These are phyloP conservation scores for Nothocercus julius DNA, from an alignment of 2,113 vertebrate species.

Conservation along the genomic window DNA sequence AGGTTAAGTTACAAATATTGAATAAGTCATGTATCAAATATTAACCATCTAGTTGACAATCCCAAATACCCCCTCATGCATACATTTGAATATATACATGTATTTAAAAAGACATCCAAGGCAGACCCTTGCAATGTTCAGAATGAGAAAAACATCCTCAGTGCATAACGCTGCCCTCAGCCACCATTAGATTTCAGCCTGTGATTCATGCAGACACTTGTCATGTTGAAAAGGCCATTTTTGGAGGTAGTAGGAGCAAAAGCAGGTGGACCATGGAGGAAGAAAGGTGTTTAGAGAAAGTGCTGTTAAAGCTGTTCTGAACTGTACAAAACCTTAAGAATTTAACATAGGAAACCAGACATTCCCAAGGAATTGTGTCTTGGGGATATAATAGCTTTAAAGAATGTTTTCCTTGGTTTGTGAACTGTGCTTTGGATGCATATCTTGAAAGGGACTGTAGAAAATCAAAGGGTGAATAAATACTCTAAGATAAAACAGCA, in stretches of 20 bases:
- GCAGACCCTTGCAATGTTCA: not conserved
- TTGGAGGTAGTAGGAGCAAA: not conserved
- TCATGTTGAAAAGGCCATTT: not conserved
- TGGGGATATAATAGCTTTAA: not conserved
- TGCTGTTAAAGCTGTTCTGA: not conserved
- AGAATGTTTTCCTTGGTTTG: not conserved
- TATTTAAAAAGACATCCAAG: slow-evolving; percentile 31
- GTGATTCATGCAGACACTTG: not conserved
- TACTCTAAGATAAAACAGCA: not conserved
- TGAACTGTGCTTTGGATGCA: not conserved
- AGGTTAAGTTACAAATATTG: slow-evolving; percentile 26
- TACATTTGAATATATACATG: not conserved
- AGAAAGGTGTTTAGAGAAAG: not conserved
- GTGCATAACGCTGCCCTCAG: not conserved
- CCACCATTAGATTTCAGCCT: not conserved
- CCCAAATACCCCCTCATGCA: not conserved
- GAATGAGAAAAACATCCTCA: not conserved
- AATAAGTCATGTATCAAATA: slow-evolving; percentile 54
- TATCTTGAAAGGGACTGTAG: not conserved
- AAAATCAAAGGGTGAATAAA: not conserved
- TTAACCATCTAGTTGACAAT: slow-evolving; percentile 49
- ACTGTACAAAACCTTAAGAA: not conserved
- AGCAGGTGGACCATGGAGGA: not conserved
- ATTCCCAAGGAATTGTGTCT: not conserved
- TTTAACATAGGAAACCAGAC: not conserved